phyloP scores from a whole-genome alignment of 2,113 vertebrate species.

The Xiphias gladius region DNA sequence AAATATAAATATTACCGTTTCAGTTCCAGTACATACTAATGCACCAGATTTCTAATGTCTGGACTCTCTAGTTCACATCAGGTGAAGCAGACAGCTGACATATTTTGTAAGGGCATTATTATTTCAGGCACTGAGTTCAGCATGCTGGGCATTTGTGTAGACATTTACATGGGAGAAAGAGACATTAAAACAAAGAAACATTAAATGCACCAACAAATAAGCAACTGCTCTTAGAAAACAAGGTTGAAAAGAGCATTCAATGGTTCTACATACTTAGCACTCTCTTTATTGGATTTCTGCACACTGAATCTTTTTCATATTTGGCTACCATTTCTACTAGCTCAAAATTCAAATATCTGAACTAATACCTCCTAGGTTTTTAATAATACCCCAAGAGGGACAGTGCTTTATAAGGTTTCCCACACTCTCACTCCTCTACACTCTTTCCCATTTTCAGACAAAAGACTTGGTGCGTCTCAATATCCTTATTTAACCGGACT shows the following conservation, averaged over 20 bases:
- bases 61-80: conserved; percentile 6
- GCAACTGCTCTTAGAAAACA: not conserved
- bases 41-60: not conserved
- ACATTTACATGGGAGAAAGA: not conserved
- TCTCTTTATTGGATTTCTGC: conserved; percentile 43
- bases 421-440: conserved; percentile 6
- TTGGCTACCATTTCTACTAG: conserved; percentile 13
- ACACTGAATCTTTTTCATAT: conserved; percentile 32
- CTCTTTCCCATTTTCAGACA: conserved; percentile 39
- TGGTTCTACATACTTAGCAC: not conserved
- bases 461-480: conserved; percentile 14
- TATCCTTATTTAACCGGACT: conserved; percentile 49
- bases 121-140: not conserved
- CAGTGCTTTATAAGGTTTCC: conserved; percentile 10
- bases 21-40: not conserved
- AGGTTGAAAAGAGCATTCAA: not conserved
- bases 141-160: not conserved
- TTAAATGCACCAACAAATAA: conserved; percentile 26
- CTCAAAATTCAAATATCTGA: conserved; percentile 32
- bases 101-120: not conserved
- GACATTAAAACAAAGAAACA: not conserved
- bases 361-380: conserved; percentile 33
- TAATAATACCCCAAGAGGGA: conserved; percentile 27
- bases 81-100: conserved; percentile 10
- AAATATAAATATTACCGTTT: conserved; percentile 1